These are phyloP conservation scores for Drosophila greeni DNA, from an alignment of 2,888 invertebrate genomes.

Conservation along the genomic window DNA sequence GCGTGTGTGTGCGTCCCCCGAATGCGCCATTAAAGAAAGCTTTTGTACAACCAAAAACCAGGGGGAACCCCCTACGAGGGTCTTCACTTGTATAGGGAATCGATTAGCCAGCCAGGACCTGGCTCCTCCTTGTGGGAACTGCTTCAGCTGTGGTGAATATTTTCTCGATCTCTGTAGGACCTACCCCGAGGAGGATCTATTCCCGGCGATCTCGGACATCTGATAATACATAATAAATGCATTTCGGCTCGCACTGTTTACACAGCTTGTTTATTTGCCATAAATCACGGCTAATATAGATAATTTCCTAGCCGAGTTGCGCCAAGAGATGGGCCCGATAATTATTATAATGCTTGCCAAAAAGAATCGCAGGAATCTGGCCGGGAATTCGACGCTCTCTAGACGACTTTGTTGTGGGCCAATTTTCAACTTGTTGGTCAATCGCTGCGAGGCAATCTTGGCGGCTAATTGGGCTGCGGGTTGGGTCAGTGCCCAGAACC, in stretches of 20 bases:
- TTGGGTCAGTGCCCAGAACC: too few species aligned
- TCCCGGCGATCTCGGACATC: neutral
- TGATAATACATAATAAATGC: slow-evolving; percentile 1
- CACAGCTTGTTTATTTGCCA: slow-evolving; percentile 8
- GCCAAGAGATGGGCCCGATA: slow-evolving; percentile 11
- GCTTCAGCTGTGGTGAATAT: slow-evolving; percentile 1
- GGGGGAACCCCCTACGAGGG: too few species aligned
- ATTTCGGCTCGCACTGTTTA: neutral
- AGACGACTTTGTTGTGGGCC: neutral
- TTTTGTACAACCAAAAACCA: slow-evolving; percentile 11
- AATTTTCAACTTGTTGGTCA: slow-evolving; percentile 40
- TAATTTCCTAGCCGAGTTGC: slow-evolving; percentile 1
- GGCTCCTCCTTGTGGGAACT: neutral
- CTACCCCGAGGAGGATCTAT: too few species aligned
- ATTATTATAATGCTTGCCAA: slow-evolving; percentile 11
- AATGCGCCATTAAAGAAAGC: slow-evolving; percentile 27
- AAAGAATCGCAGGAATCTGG: neutral
- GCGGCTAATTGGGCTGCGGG: neutral
- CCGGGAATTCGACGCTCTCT: neutral
- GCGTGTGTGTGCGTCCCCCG: neutral
- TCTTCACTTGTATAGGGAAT: neutral
- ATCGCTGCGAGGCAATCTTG: slow-evolving; percentile 22
- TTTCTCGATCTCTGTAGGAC: too few species aligned
- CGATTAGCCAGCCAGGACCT: neutral
- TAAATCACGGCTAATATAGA: slow-evolving; percentile 8